A percentile compares a stretch with the other conserved stretches of the same genome.
These are phyloP conservation scores for Hemicordylus capensis DNA, from an alignment of 2,113 vertebrate genomes.

Conservation along the genomic window DNA sequence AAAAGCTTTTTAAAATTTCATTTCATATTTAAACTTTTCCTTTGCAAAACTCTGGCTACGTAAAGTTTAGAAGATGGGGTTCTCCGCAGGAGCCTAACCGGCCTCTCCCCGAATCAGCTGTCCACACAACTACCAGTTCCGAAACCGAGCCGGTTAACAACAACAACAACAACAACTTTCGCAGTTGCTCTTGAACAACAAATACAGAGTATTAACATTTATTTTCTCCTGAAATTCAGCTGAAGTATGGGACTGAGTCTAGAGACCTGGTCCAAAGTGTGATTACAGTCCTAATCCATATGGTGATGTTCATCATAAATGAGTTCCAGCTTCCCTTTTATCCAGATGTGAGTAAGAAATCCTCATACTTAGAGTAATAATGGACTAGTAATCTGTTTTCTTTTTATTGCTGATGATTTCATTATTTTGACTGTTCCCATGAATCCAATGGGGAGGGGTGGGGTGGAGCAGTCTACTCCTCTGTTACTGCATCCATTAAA, in stretches of 20 bases:
- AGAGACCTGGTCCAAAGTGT: not conserved
- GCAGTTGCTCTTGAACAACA: not conserved
- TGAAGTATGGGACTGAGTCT: not conserved
- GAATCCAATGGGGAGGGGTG: not conserved
- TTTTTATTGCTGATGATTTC: not conserved
- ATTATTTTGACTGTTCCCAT: slow-evolving; percentile 31
- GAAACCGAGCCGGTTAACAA: too few relatives aligned
- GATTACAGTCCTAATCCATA: not conserved
- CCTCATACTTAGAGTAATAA: not conserved
- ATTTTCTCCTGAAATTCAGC: not conserved
- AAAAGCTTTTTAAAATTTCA: too few relatives aligned
- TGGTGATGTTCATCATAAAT: not conserved
- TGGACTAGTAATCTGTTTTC: fast-evolving
- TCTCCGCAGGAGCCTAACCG: too few relatives aligned
- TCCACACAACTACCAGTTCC: too few relatives aligned
- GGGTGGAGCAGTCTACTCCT: not conserved
- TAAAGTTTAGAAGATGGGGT: too few relatives aligned
- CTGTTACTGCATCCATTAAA: not conserved
- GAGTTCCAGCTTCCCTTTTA: not conserved
- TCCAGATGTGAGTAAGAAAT: not conserved
- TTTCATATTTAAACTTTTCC: too few relatives aligned
- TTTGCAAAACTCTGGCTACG: too few relatives aligned
- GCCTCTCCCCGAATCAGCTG: too few relatives aligned
- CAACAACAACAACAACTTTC: not conserved
- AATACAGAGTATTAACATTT: not conserved